Percentiles rank a stretch among this genome's conserved stretches.
These are phyloP conservation scores for Acrobasis repandana DNA, from an alignment of 2,888 invertebrate genomes.

Conservation along the genomic window DNA sequence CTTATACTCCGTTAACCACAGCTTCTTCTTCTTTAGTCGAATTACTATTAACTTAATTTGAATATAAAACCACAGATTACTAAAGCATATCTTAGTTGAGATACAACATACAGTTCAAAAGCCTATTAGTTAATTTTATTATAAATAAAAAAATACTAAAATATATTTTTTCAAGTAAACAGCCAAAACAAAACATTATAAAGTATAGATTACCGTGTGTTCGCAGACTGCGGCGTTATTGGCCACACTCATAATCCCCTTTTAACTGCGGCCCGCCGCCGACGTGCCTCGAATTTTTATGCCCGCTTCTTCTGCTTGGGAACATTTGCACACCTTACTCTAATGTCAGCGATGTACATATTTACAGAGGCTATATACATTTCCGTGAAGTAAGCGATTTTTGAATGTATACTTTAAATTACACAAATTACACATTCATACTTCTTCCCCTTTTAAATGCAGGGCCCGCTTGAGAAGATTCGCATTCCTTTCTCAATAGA, in stretches of 20 bases:
- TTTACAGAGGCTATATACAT: slow-evolving; percentile 21
- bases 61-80: too few species aligned
- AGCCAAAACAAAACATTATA: slow-evolving; percentile 8
- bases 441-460: slow-evolving; percentile 76
- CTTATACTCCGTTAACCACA: too few species aligned
- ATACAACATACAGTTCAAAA: too few species aligned
- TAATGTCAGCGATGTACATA: slow-evolving; percentile 46
- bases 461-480: slow-evolving; percentile 34
- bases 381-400: not conserved
- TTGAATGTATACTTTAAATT: too few species aligned
- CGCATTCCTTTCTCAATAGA: too few species aligned
- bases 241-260: slow-evolving; percentile 78
- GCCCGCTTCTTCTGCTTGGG: slow-evolving; percentile 54
- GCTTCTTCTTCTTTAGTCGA: too few species aligned
- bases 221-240: slow-evolving; percentile 57
- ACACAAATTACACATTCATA: slow-evolving; percentile 59
- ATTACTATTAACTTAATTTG: too few species aligned
- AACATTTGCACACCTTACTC: slow-evolving; percentile 70
- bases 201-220: slow-evolving; percentile 7
- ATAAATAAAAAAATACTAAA: too few species aligned
- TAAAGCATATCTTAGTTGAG: too few species aligned
- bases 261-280: slow-evolving; percentile 71
- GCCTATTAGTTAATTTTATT: too few species aligned
- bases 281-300: slow-evolving; percentile 71
- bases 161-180: not conserved